Evolutionary conservation across 1,140 invertebrate species (phyloP).

Genomic region (Scylla paramamosain): DNA sequence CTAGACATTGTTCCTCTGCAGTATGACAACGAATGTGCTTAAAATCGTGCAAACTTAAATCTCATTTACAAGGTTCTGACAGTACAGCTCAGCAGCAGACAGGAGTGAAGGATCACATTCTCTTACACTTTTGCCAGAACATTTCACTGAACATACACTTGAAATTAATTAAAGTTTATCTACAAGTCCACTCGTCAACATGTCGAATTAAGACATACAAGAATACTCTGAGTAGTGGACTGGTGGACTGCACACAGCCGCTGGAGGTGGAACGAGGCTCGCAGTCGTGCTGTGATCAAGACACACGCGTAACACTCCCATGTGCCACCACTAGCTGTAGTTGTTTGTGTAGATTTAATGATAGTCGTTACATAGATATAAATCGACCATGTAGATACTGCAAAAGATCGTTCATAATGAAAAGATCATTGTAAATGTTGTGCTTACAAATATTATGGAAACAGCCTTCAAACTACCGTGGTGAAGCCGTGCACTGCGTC

Average conservation of each 20-base stretch:
- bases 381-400: not conserved
- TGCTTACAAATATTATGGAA: not conserved
- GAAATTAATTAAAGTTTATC: no score
- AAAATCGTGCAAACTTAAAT: not conserved
- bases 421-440: not conserved
- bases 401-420: not conserved
- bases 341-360: not conserved
- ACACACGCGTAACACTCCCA: not conserved
- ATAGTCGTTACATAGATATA: not conserved
- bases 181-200: no score
- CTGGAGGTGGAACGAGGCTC: not conserved
- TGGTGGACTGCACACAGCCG: not conserved
- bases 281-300: not conserved
- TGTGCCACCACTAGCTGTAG: conserved; percentile 7
- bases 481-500: not conserved
- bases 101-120: not conserved
- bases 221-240: no score
- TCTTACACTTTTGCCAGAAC: not conserved
- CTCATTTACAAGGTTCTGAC: not conserved
- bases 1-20: not conserved
- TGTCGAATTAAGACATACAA: no score
- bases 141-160: no score
- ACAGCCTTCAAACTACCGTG: not conserved
- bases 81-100: not conserved
- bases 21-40: not conserved